These are phyloP conservation scores for Charanyca ferruginea DNA, from an alignment of 2,888 invertebrate genomes.

Conservation along the genomic window DNA sequence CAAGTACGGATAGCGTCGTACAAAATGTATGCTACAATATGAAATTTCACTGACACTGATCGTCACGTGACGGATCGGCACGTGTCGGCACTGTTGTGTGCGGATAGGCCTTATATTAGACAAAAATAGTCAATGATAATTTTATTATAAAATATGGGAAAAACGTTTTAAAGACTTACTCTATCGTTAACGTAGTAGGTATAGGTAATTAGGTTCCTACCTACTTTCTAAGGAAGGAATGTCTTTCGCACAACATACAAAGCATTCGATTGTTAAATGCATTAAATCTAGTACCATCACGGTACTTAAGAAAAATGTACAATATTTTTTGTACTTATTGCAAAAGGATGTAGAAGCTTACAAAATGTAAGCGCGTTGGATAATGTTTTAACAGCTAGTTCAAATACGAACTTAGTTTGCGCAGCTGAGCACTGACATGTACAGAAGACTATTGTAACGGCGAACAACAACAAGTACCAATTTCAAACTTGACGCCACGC, in stretches of 20 bases:
- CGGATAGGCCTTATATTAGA: too few relatives aligned
- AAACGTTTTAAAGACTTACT: constrained; percentile 52
- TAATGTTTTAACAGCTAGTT: neutral
- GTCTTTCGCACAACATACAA: constrained; percentile 70
- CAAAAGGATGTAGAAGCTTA: constrained; percentile 23
- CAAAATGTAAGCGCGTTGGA: neutral
- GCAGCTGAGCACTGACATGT: neutral
- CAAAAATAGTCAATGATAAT: constrained; percentile 50
- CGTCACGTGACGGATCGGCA: too few relatives aligned
- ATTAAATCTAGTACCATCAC: constrained; percentile 55
- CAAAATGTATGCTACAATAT: too few relatives aligned
- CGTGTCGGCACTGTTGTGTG: too few relatives aligned
- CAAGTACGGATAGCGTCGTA: too few relatives aligned
- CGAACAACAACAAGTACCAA: neutral
- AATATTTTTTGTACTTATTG: constrained; percentile 26
- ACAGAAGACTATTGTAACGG: neutral
- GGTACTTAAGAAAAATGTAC: constrained; percentile 44
- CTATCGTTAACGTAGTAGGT: constrained; percentile 43
- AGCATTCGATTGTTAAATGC: constrained; percentile 56
- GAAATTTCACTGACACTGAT: too few relatives aligned
- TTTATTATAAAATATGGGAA: constrained; percentile 22
- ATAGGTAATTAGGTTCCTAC: neutral
- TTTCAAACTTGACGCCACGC: neutral
- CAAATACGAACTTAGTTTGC: neutral
- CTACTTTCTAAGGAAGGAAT: constrained; percentile 71